phyloP scores from a whole-genome alignment of 2,888 invertebrate species.

The Syritta pipiens region DNA sequence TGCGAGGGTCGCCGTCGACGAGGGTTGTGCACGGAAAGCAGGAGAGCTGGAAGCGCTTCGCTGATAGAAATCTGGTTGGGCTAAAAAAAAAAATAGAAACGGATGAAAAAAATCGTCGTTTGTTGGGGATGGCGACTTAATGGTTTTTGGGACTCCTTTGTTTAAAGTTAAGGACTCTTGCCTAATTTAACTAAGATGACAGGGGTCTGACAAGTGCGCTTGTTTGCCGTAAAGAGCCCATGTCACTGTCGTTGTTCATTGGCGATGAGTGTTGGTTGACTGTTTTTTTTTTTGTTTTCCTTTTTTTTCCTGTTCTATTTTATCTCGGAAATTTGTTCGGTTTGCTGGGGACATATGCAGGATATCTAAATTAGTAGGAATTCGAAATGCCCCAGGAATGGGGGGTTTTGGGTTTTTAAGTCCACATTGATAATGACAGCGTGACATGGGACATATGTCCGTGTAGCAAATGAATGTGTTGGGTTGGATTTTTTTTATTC shows the following conservation, averaged over 20 bases:
- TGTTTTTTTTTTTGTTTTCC: not conserved
- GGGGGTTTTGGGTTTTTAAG: constrained; percentile 2
- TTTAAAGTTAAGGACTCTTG: constrained; percentile 35
- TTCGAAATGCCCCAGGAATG: not conserved
- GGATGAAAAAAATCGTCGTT: not conserved
- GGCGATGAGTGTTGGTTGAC: constrained; percentile 14
- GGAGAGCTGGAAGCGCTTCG: not conserved
- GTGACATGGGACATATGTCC: constrained; percentile 17
- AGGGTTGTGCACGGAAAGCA: constrained; percentile 7
- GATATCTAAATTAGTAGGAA: constrained; percentile 33
- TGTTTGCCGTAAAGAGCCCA: constrained; percentile 29
- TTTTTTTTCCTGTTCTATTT: too few relatives aligned
- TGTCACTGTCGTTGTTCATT: constrained; percentile 39
- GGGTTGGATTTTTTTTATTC: not conserved
- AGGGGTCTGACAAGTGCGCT: constrained; percentile 50
- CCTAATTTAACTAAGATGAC: constrained; percentile 53
- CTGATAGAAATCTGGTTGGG: constrained; percentile 11
- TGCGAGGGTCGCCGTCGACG: constrained; percentile 16
- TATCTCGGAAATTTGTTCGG: constrained; percentile 7
- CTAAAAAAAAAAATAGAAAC: not conserved
- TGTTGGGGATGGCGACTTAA: constrained; percentile 21
- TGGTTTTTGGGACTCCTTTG: constrained; percentile 38
- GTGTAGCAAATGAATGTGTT: not conserved
- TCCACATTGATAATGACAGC: constrained; percentile 27
- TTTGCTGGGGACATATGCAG: constrained; percentile 12